A percentile compares a stretch with the other conserved stretches of the same genome.
Evolutionary conservation across 2,797 vertebrate genomes (phyloP).

Genomic region (Pelochelys cantorii): DNA sequence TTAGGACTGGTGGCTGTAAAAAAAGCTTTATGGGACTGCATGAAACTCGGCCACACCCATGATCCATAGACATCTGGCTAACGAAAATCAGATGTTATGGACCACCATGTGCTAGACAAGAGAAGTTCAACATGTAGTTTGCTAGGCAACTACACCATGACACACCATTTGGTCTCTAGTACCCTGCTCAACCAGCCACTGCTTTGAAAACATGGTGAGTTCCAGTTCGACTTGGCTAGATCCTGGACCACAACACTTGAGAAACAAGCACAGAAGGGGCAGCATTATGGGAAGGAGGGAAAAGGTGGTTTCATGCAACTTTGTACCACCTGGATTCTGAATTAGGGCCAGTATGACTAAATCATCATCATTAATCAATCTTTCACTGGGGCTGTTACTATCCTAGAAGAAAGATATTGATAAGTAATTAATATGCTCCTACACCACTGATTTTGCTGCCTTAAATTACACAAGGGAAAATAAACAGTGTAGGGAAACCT

Average conservation of each 20-base stretch:
- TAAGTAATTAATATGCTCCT: neutral
- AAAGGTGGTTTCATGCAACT: neutral
- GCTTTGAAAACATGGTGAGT: neutral
- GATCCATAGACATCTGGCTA: too few species aligned
- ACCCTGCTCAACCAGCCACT: neutral
- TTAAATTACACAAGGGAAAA: conserved; percentile 28
- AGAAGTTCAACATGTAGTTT: too few species aligned
- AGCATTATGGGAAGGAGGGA: neutral
- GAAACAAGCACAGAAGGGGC: neutral
- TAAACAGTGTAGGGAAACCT: neutral
- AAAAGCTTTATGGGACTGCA: too few species aligned
- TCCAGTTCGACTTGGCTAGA: rapidly evolving
- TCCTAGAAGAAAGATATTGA: too few species aligned
- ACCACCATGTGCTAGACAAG: too few species aligned
- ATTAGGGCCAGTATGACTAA: neutral
- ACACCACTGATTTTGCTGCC: neutral
- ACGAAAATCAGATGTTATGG: too few species aligned
- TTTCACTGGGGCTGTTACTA: rapidly evolving
- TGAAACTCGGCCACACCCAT: too few species aligned
- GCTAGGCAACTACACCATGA: too few species aligned
- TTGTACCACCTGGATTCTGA: neutral
- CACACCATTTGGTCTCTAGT: rapidly evolving
- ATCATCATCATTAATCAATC: neutral
- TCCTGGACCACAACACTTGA: rapidly evolving
- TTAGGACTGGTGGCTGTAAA: too few species aligned